Evolutionary conservation across 2,113 vertebrate species (phyloP), one percentile per base, ranked within the genome.

Genomic region (Herpetotheres cachinnans): DNA sequence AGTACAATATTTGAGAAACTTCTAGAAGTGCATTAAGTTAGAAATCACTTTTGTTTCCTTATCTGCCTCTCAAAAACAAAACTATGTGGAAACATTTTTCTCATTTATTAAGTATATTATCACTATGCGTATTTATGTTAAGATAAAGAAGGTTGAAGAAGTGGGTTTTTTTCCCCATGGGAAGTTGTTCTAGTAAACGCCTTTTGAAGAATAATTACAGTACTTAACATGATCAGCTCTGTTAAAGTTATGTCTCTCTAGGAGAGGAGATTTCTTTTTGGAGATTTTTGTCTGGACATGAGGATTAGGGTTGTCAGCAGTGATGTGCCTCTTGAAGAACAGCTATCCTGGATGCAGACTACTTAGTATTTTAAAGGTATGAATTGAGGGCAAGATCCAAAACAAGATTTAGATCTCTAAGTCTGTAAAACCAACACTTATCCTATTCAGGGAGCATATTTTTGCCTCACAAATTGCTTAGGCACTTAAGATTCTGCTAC

Each of bases 231-330:
- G 54, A 58, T 26, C 77, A 91, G 20, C 13, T 82, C n/a, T 87
- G 34, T 85, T 87, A 87, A 94, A 87, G 58, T n/a, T 69, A 26
- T 66, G 29, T 59, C 50, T 55, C 36, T 70, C 11, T 76, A 76
- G 26, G 49, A 82, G 12, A 87, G 22, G 5, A 69, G 9, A 34
- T 87, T 86, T 92, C 50, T 83, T 32, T 82, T 77, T 55, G 42
- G 91, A 79, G 62, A 55, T 84, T 95, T 94, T 92, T 89, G 86
- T 89, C 90, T 87, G 78, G 73, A 79, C 49, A 14, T 22, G 40
- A 95, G 86, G 93, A 95, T 96, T 95, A 89, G 25, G 66, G 58
- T 38, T 95, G 94, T 91, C 83, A 95, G 42, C 46, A 87, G 70
- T 87, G 83, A 95, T 54, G 56, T 50, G 49, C 20, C 13, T 80